These are phyloP conservation scores for Drosophila ambigua DNA, from an alignment of 1,140 invertebrate genomes.

Conservation along the genomic window DNA sequence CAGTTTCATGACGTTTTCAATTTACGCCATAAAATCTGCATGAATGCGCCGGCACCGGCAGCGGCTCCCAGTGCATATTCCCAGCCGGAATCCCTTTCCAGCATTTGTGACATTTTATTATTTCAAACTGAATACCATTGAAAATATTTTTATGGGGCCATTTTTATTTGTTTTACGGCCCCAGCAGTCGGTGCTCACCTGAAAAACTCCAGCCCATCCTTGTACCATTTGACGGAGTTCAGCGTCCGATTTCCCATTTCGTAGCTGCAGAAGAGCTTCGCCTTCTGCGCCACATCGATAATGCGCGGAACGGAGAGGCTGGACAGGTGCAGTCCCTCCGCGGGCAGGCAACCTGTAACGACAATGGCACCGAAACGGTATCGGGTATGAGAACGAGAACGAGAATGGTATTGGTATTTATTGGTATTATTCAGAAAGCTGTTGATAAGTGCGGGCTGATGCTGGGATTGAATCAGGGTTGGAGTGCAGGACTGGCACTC, in stretches of 20 bases:
- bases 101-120: conserved; percentile 65
- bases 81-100: conserved; percentile 12
- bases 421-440: conserved; percentile 33
- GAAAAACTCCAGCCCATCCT: conserved; percentile 90
- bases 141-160: conserved; percentile 71
- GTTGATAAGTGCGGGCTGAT: conserved; percentile 18
- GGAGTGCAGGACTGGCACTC: not conserved
- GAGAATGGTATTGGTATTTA: conserved; percentile 11
- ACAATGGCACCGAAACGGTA: not conserved
- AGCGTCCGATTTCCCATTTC: conserved; percentile 87
- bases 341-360: conserved; percentile 62
- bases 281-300: conserved; percentile 85
- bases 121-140: conserved; percentile 53
- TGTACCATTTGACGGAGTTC: conserved; percentile 93
- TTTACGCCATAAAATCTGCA: conserved; percentile 82
- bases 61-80: conserved; percentile 16
- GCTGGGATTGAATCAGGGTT: conserved; percentile 14
- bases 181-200: conserved; percentile 84
- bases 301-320: conserved; percentile 84
- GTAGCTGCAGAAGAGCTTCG: conserved; percentile 86
- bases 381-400: not conserved
- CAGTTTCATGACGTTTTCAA: conserved; percentile 82
- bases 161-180: conserved; percentile 61
- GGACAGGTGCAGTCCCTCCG: conserved; percentile 71
- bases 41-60: conserved; percentile 73